Evolutionary conservation across 1,140 invertebrate species (phyloP).

Genomic region (Brachionus rotundiformis): DNA sequence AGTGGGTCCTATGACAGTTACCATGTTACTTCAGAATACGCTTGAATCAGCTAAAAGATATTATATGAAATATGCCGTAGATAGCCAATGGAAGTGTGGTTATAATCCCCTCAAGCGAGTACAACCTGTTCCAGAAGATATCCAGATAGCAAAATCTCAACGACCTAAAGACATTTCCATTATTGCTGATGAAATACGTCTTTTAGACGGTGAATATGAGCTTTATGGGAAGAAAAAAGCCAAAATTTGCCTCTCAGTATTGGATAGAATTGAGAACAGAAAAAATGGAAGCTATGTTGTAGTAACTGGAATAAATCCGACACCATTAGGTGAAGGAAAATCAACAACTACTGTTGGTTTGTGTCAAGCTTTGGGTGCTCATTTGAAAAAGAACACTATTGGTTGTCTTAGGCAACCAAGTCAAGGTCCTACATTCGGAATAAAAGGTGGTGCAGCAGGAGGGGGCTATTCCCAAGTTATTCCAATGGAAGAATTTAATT

Average conservation of each 20-base stretch:
- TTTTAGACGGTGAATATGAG: constrained; percentile 78
- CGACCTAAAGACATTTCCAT: constrained; percentile 77
- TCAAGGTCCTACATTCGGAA: constrained; percentile 94
- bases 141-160: constrained; percentile 82
- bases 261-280: constrained; percentile 74
- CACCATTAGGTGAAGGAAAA: constrained; percentile 81
- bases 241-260: constrained; percentile 82
- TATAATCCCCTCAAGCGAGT: constrained; percentile 58
- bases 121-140: constrained; percentile 70
- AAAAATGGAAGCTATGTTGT: constrained; percentile 87
- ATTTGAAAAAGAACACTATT: constrained; percentile 82
- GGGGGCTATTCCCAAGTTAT: constrained; percentile 93
- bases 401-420: constrained; percentile 96
- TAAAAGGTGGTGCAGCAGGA: constrained; percentile 81
- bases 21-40: constrained; percentile 95
- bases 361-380: constrained; percentile 84
- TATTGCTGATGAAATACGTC: constrained; percentile 74
- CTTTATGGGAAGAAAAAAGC: constrained; percentile 91
- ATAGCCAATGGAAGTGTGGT: constrained; percentile 58
- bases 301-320: constrained; percentile 72
- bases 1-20: constrained; percentile 96
- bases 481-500: constrained; percentile 99
- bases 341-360: constrained; percentile 91
- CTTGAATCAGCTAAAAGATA: constrained; percentile 73
- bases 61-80: constrained; percentile 26